These are phyloP conservation scores for Dascyllus trimaculatus DNA, from an alignment of 2,113 vertebrate species.

Conservation along the genomic window DNA sequence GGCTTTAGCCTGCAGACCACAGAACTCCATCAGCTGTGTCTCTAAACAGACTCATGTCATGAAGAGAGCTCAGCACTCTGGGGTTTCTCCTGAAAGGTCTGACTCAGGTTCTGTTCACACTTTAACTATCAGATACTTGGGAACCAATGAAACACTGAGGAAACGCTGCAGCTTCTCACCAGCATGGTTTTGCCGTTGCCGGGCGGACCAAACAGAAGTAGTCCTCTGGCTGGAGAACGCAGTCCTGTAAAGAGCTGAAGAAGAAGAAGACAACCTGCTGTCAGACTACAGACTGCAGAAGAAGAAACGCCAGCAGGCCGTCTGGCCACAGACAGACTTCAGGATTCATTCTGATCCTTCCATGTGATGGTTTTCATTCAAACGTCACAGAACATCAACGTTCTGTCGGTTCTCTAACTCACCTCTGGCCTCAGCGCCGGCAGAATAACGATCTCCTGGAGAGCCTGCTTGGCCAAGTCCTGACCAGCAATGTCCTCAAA, in stretches of 20 bases:
- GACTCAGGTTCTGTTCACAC: no score
- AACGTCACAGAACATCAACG: no score
- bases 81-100: no score
- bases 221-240: conserved; percentile 30
- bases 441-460: conserved; percentile 96
- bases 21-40: background rate
- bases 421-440: conserved; percentile 94
- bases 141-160: no score
- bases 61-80: no score
- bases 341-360: no score
- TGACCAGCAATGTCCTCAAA: conserved; percentile 93
- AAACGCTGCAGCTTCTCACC: conserved; percentile 2
- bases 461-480: conserved; percentile 92
- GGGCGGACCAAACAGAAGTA: conserved; percentile 30
- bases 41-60: no score
- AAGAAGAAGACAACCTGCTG: conserved; percentile 2
- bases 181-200: conserved; percentile 43
- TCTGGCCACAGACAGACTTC: no score
- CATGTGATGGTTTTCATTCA: no score
- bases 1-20: conserved; percentile 90
- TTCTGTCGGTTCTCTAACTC: background rate
- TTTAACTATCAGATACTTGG: no score
- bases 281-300: no score
- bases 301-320: no score
- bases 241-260: conserved; percentile 36